Percentiles rank a stretch among this genome's conserved stretches.
Conservation (phyloP, 92 coral and sea anemone genomes). For the Siderastrea radians region DNA sequence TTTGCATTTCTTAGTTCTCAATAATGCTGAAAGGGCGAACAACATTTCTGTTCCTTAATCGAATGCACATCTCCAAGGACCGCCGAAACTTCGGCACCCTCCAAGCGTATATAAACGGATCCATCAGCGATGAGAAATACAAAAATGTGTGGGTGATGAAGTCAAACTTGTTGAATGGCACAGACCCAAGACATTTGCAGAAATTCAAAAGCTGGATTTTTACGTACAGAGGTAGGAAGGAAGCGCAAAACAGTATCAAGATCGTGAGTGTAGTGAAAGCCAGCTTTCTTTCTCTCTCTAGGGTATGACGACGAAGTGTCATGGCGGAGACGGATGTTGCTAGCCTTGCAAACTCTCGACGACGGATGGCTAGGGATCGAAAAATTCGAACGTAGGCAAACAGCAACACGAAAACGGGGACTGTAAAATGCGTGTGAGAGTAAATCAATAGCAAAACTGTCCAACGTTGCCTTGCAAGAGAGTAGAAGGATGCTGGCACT, state of each 20-base stretch:
- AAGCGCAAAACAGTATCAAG: not conserved
- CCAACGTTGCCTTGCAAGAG: not conserved
- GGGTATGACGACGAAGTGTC: not conserved
- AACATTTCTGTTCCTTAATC: not conserved
- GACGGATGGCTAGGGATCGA: slow-evolving; percentile 6
- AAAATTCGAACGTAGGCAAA: slow-evolving; percentile 14
- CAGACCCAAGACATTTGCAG: not conserved
- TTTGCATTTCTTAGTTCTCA: not conserved
- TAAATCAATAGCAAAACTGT: not conserved
- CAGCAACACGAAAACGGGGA: slow-evolving; percentile 1
- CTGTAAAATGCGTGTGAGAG: slow-evolving; percentile 16
- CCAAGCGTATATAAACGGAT: slow-evolving; percentile 21
- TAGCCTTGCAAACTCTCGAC: not conserved
- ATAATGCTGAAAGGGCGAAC: not conserved
- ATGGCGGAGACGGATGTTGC: not conserved
- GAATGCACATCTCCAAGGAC: not conserved
- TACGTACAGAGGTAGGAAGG: not conserved
- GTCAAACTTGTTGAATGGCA: not conserved
- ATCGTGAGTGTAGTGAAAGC: not conserved
- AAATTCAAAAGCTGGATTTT: slow-evolving; percentile 4
- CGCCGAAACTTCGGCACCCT: slow-evolving; percentile 29
- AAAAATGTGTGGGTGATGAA: not conserved
- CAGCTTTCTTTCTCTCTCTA: slow-evolving; percentile 18
- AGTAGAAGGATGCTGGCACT: not conserved
- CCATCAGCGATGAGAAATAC: slow-evolving; percentile 2